A percentile compares a stretch with the other conserved stretches of the same genome.
phyloP scores from a whole-genome alignment of 2,888 invertebrate genomes.

The Agriopis marginaria region DNA sequence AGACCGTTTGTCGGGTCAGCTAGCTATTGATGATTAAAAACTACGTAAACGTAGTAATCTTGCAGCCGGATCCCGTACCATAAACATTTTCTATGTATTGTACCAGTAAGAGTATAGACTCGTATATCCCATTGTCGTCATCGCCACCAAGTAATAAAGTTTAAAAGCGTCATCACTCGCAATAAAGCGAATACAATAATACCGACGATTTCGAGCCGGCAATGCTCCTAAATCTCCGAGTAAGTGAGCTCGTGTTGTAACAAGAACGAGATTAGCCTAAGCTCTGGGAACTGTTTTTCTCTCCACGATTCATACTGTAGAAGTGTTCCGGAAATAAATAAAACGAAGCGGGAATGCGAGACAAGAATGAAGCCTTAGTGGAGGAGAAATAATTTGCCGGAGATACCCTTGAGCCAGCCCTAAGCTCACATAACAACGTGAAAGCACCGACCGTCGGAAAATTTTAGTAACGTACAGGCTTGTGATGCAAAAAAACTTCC shows the following conservation, averaged over 20 bases:
- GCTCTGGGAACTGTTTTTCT: conserved; percentile 71
- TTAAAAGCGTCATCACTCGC: conserved; percentile 39
- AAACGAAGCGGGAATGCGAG: conserved; percentile 56
- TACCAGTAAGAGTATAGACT: no score
- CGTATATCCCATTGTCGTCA: conserved; percentile 9
- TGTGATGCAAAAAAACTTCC: conserved; percentile 44
- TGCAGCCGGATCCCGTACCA: no score
- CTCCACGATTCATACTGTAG: conserved; percentile 63
- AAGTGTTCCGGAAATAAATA: conserved; percentile 67
- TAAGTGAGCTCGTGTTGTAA: conserved; percentile 67
- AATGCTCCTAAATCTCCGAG: conserved; percentile 66
- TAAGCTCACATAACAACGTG: conserved; percentile 48
- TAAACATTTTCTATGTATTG: no score
- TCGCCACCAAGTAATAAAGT: conserved; percentile 24
- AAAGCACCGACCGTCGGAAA: conserved; percentile 45
- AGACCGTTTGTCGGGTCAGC: no score
- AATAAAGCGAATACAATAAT: conserved; percentile 45
- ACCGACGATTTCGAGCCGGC: conserved; percentile 55
- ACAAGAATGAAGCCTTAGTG: conserved; percentile 56
- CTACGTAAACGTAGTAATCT: no score
- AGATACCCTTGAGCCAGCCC: conserved; percentile 49
- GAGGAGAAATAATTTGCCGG: conserved; percentile 55
- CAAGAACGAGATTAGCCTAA: conserved; percentile 69
- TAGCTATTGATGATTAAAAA: no score
- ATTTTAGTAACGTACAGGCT: conserved; percentile 47